Conservation (phyloP, 2,113 vertebrate genomes). For the Nansenia antarctica region DNA sequence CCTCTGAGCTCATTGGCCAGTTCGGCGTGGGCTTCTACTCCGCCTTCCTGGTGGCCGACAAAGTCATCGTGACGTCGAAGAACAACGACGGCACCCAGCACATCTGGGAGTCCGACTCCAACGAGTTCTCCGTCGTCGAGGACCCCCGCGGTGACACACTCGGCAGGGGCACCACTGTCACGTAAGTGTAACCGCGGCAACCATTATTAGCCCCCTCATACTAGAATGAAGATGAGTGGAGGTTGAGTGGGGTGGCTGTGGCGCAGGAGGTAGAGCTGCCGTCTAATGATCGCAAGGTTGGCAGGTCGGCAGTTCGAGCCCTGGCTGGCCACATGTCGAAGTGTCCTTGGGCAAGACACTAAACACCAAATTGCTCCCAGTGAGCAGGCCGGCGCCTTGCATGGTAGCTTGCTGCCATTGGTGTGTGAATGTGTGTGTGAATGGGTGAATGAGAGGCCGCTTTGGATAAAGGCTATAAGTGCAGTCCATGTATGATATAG, state of each 20-base stretch:
- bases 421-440: too few relatives aligned
- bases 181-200: slow-evolving; percentile 71
- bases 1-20: slow-evolving; percentile 80
- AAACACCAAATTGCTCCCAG: too few relatives aligned
- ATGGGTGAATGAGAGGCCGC: too few relatives aligned
- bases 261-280: too few relatives aligned
- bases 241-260: not conserved
- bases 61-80: slow-evolving; percentile 88
- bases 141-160: slow-evolving; percentile 86
- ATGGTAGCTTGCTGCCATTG: too few relatives aligned
- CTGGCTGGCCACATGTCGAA: too few relatives aligned
- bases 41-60: slow-evolving; percentile 89
- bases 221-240: not conserved
- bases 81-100: slow-evolving; percentile 89
- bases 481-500: too few relatives aligned
- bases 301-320: too few relatives aligned
- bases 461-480: too few relatives aligned
- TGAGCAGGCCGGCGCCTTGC: too few relatives aligned
- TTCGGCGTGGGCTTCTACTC: slow-evolving; percentile 93
- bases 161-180: slow-evolving; percentile 87
- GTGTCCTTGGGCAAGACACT: too few relatives aligned
- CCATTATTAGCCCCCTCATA: not conserved
- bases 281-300: too few relatives aligned
- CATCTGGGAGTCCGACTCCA: slow-evolving; percentile 91
- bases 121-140: slow-evolving; percentile 83